Evolutionary conservation across 2,113 vertebrate genomes (phyloP).

Genomic region (Mesitornis unicolor): DNA sequence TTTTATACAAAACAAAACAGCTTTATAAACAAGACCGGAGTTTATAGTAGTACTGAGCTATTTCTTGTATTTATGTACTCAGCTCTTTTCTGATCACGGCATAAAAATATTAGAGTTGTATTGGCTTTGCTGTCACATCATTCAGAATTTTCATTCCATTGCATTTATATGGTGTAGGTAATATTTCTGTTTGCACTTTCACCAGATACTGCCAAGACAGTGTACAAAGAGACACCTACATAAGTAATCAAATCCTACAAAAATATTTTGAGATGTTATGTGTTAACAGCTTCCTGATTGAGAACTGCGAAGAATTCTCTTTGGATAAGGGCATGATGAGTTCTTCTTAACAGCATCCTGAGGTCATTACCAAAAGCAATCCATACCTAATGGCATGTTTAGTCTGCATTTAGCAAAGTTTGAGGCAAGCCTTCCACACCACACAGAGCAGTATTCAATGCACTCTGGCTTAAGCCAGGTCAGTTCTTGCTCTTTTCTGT

Average conservation of each 20-base stretch:
- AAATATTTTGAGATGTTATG: neutral
- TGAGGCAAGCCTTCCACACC: neutral
- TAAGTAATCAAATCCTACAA: neutral
- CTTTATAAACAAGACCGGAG: neutral
- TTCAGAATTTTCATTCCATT: neutral
- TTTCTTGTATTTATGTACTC: neutral
- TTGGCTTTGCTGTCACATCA: neutral
- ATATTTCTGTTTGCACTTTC: neutral
- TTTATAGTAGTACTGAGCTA: neutral
- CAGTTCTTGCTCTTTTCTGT: neutral
- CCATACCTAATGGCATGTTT: neutral
- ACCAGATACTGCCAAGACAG: neutral
- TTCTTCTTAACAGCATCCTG: neutral
- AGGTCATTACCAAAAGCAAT: neutral
- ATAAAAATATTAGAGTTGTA: neutral
- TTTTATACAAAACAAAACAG: neutral
- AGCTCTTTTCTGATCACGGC: neutral
- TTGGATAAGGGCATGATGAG: neutral
- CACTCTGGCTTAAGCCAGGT: neutral
- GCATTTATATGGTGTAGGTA: neutral
- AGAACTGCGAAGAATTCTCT: neutral
- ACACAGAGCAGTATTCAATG: neutral
- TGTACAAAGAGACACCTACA: neutral
- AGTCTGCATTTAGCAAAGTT: neutral
- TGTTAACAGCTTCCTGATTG: neutral